Percentiles rank a stretch among this genome's conserved stretches.
phyloP scores from a whole-genome alignment of 2,113 vertebrate genomes.

The Coturnix japonica region DNA sequence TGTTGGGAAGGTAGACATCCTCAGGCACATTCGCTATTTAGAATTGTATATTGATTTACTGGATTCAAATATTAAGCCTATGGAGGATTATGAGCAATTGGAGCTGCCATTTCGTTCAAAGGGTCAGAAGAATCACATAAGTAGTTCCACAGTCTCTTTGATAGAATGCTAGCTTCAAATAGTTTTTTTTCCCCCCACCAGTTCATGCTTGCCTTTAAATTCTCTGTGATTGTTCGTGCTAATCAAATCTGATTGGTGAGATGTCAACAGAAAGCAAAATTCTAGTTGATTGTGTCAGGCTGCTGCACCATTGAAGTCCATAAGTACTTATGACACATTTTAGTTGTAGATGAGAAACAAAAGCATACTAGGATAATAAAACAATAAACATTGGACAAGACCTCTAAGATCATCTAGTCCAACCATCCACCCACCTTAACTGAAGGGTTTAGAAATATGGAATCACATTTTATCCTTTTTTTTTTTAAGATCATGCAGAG shows the following conservation, averaged over 20 bases:
- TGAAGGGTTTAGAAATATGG: not conserved
- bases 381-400: no score
- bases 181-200: not conserved
- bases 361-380: not conserved
- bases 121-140: not conserved
- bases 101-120: not conserved
- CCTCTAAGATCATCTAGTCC: no score
- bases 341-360: not conserved
- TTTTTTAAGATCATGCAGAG: not conserved
- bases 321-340: not conserved
- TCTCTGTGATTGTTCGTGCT: not conserved
- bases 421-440: not conserved
- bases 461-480: not conserved
- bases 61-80: not conserved
- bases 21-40: not conserved
- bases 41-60: not conserved
- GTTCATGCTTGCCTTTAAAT: not conserved
- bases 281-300: not conserved
- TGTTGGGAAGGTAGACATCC: not conserved
- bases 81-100: not conserved
- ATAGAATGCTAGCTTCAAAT: not conserved
- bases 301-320: not conserved
- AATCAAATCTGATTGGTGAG: not conserved
- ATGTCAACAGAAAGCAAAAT: not conserved
- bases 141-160: not conserved